Evolutionary conservation across 2,113 vertebrate species (phyloP).

Genomic region (Phyllostomus discolor): DNA sequence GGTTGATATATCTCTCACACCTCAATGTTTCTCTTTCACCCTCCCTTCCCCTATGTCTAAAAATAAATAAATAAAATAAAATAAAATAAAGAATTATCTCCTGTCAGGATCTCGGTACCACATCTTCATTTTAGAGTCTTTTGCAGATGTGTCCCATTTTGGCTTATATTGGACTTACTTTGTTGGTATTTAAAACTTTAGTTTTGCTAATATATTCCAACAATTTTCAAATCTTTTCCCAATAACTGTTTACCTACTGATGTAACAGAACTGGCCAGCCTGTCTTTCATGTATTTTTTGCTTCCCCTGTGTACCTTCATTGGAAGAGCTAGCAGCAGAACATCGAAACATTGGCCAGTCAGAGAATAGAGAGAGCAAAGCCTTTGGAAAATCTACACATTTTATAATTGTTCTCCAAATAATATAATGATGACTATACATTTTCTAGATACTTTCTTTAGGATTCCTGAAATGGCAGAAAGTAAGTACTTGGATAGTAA

Average conservation of each 20-base stretch:
- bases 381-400: neutral
- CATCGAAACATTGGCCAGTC: neutral
- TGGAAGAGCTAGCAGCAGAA: neutral
- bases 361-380: neutral
- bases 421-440: neutral
- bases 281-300: neutral
- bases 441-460: conserved; percentile 7
- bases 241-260: neutral
- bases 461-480: conserved; percentile 8
- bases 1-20: no score
- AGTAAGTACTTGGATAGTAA: neutral
- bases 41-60: no score
- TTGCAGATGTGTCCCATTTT: neutral
- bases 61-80: no score
- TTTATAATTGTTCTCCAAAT: conserved; percentile 17
- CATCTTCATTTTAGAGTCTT: neutral
- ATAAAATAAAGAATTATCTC: neutral
- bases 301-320: neutral
- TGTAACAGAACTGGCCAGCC: neutral
- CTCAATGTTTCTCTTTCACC: no score
- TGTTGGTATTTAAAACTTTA: neutral
- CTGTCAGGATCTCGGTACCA: neutral
- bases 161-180: neutral
- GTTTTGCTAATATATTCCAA: neutral
- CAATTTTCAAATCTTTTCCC: neutral